A percentile compares a stretch with the other conserved stretches of the same genome.
Evolutionary conservation across 2,113 vertebrate genomes (phyloP).

Genomic region (Sturnus vulgaris): DNA sequence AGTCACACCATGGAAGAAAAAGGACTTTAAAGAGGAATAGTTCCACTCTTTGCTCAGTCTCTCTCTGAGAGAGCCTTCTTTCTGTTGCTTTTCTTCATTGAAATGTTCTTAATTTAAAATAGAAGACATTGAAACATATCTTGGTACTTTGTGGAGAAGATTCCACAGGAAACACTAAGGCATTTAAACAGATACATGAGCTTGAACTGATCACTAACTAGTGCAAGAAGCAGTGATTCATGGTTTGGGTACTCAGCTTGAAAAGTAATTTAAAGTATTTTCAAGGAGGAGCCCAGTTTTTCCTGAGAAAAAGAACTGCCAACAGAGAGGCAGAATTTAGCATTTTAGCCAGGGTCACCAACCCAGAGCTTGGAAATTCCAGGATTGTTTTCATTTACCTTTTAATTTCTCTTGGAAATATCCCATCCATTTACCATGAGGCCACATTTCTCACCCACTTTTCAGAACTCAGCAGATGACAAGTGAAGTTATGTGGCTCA

Average conservation of each 20-base stretch:
- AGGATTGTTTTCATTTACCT: not conserved
- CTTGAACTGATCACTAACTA: not conserved
- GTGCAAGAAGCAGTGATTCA: not conserved
- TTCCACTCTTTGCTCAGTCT: not conserved
- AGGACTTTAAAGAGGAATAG: not conserved
- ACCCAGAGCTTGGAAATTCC: not conserved
- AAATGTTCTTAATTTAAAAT: not conserved
- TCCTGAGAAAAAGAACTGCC: not conserved
- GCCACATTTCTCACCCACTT: not conserved
- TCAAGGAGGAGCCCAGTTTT: not conserved
- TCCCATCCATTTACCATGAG: not conserved
- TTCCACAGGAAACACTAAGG: not conserved
- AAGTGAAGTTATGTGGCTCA: not conserved
- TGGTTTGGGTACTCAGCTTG: not conserved
- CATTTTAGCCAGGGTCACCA: not conserved
- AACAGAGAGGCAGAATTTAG: not conserved
- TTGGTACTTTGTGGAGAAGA: not conserved
- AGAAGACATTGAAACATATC: not conserved
- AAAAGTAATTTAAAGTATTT: not conserved
- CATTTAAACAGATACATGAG: not conserved
- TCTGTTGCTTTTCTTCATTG: not conserved
- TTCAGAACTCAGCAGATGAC: not conserved
- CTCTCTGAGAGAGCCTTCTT: not conserved
- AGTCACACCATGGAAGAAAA: not conserved
- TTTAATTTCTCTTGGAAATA: not conserved